These are phyloP conservation scores for Rhynchophorus ferrugineus DNA, from an alignment of 1,140 invertebrate genomes.

Conservation along the genomic window DNA sequence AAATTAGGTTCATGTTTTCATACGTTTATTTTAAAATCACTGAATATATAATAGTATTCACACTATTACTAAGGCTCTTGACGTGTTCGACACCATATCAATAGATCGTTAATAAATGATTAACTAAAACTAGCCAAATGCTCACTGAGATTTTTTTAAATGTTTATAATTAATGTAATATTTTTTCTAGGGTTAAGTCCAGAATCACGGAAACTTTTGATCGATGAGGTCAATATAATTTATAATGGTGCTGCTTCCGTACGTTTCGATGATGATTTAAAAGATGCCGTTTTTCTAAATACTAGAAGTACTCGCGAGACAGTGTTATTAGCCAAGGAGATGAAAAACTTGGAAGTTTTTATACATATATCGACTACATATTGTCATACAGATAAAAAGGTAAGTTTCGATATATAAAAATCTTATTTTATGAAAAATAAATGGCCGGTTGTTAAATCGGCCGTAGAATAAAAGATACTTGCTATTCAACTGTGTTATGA, in stretches of 20 bases:
- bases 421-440: constrained; percentile 5
- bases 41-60: too few relatives aligned
- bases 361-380: constrained; percentile 83
- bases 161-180: too few relatives aligned
- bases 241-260: constrained; percentile 93
- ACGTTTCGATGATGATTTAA: constrained; percentile 71
- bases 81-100: too few relatives aligned
- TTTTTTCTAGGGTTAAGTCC: constrained; percentile 23
- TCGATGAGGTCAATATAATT: constrained; percentile 69
- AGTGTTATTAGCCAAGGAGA: constrained; percentile 48
- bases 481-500: too few relatives aligned
- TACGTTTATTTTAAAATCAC: too few relatives aligned
- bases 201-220: constrained; percentile 51
- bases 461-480: too few relatives aligned
- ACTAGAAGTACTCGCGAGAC: constrained; percentile 49
- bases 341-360: constrained; percentile 56
- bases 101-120: too few relatives aligned
- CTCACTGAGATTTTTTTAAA: too few relatives aligned
- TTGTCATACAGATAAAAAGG: constrained; percentile 59
- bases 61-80: too few relatives aligned
- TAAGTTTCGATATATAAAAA: constrained; percentile 11
- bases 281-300: constrained; percentile 50
- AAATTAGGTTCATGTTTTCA: too few relatives aligned
- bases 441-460: too few relatives aligned
- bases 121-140: too few relatives aligned